Percentiles rank a stretch among this genome's conserved stretches.
These are phyloP conservation scores for Turdus rufiventris DNA, from an alignment of 2,113 vertebrate genomes.

Conservation along the genomic window DNA sequence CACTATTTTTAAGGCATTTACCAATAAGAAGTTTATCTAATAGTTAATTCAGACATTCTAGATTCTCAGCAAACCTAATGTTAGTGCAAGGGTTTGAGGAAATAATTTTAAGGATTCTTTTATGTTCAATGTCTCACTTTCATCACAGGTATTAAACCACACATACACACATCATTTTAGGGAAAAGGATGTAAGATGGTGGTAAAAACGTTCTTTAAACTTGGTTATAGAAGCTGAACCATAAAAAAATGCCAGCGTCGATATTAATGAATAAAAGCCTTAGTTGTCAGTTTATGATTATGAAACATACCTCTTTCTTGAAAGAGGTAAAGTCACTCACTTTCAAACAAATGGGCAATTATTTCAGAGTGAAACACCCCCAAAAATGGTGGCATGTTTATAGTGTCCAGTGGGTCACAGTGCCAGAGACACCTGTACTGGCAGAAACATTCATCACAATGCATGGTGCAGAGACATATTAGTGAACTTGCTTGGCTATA, in stretches of 20 bases:
- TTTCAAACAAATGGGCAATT: not conserved
- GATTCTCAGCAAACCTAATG: not conserved
- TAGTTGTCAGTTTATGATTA: not conserved
- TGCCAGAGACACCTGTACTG: not conserved
- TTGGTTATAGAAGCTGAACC: not conserved
- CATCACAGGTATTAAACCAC: not conserved
- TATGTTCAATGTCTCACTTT: not conserved
- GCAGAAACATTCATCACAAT: not conserved
- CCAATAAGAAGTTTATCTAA: not conserved
- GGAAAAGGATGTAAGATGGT: not conserved
- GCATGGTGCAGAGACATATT: fast-evolving
- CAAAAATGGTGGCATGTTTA: not conserved
- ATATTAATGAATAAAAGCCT: not conserved
- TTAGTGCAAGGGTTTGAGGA: not conserved
- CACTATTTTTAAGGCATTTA: not conserved
- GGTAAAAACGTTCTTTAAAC: not conserved
- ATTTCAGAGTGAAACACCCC: not conserved
- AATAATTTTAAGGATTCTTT: not conserved
- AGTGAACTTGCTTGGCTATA: not conserved
- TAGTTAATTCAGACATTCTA: not conserved
- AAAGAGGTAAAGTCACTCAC: not conserved
- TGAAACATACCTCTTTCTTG: not conserved
- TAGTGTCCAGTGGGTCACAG: not conserved
- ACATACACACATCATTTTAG: not conserved
- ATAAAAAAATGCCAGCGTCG: not conserved